These are phyloP conservation scores for Odiellus spinosus DNA, from an alignment of 2,888 invertebrate species.

Conservation along the genomic window DNA sequence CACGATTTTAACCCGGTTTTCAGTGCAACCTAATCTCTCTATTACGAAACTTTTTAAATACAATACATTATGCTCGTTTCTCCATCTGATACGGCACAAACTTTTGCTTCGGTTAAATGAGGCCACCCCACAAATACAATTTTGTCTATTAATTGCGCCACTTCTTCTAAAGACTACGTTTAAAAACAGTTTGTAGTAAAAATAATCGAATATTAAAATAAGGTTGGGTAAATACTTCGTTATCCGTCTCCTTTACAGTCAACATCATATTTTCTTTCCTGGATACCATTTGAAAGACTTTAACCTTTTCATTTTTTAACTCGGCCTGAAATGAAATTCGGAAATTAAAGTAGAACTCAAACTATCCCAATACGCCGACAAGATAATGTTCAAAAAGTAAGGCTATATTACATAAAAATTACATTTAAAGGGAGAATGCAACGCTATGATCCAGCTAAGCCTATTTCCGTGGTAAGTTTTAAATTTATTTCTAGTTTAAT, in stretches of 20 bases:
- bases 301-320: constrained; percentile 17
- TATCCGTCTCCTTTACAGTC: constrained; percentile 34
- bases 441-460: no score
- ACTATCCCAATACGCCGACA: no score
- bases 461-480: no score
- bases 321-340: constrained; percentile 3
- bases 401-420: no score
- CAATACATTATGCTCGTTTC: constrained; percentile 23
- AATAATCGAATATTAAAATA: neutral
- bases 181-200: neutral
- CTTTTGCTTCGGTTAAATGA: constrained; percentile 63
- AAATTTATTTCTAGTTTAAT: no score
- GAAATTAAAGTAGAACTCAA: constrained; percentile 25
- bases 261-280: constrained; percentile 69
- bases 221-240: constrained; percentile 7
- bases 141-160: constrained; percentile 54
- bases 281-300: constrained; percentile 70
- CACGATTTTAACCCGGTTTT: neutral
- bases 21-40: neutral
- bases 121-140: constrained; percentile 79
- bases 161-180: constrained; percentile 26
- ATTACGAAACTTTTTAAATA: neutral
- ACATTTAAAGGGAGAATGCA: no score
- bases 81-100: constrained; percentile 45
- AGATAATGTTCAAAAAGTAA: no score